These are phyloP conservation scores for Emys orbicularis DNA, from an alignment of 2,797 vertebrate genomes.

Conservation along the genomic window DNA sequence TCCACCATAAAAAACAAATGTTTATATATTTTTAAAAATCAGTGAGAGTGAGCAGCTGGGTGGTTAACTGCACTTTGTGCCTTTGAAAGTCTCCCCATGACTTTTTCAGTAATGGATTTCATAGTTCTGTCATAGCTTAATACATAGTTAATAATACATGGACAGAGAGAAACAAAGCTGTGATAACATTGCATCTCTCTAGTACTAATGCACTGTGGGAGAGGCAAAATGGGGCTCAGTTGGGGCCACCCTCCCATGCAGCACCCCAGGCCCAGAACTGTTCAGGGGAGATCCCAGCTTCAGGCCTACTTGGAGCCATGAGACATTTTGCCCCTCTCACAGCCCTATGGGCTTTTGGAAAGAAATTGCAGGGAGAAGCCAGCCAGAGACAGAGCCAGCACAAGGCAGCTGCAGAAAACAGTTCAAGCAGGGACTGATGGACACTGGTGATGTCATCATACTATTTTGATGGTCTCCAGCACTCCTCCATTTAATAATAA, in stretches of 20 bases:
- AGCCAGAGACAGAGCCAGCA: too few relatives aligned
- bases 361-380: too few relatives aligned
- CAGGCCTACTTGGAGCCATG: too few relatives aligned
- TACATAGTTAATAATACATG: not conserved
- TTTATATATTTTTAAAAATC: not conserved
- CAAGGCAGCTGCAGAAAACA: too few relatives aligned
- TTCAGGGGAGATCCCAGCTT: not conserved
- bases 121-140: not conserved
- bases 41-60: too few relatives aligned
- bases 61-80: not conserved
- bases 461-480: too few relatives aligned
- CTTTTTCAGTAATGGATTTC: not conserved
- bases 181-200: not conserved
- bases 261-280: not conserved
- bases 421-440: too few relatives aligned
- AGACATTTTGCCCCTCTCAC: too few relatives aligned
- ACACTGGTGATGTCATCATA: too few relatives aligned
- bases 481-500: too few relatives aligned
- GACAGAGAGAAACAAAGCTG: not conserved
- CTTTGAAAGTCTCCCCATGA: not conserved
- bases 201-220: not conserved
- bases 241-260: not conserved
- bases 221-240: not conserved
- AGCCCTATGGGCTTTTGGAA: too few relatives aligned
- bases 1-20: accelerated